These are phyloP conservation scores for Euplexia lucipara DNA, from an alignment of 2,888 invertebrate species.

Conservation along the genomic window DNA sequence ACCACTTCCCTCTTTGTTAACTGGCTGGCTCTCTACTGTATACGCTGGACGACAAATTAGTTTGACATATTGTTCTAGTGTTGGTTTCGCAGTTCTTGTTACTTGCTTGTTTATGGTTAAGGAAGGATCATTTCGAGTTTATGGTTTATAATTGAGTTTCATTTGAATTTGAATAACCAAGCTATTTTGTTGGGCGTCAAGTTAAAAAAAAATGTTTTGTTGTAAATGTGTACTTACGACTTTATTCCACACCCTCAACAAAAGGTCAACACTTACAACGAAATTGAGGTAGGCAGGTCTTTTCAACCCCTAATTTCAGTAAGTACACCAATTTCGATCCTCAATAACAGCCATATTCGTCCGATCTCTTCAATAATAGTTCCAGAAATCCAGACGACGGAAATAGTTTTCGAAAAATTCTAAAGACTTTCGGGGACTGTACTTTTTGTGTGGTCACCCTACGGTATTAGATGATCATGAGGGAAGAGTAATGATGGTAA, in stretches of 20 bases:
- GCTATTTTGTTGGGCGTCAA: neutral
- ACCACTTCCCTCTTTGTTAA: constrained; percentile 77
- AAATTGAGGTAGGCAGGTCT: constrained; percentile 47
- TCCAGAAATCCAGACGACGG: constrained; percentile 34
- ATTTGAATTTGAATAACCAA: neutral
- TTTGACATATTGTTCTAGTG: constrained; percentile 64
- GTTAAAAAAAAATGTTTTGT: too few species aligned
- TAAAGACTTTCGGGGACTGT: constrained; percentile 45
- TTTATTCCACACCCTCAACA: constrained; percentile 12
- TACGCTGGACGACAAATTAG: constrained; percentile 54
- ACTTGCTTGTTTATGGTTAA: constrained; percentile 32
- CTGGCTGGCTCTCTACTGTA: constrained; percentile 61
- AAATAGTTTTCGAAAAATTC: constrained; percentile 64
- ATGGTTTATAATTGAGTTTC: constrained; percentile 30
- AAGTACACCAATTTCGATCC: constrained; percentile 65
- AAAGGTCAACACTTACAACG: constrained; percentile 45
- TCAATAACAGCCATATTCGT: constrained; percentile 59
- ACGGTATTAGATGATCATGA: constrained; percentile 75
- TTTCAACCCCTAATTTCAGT: constrained; percentile 60
- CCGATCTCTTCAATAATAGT: constrained; percentile 52
- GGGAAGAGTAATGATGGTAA: constrained; percentile 87
- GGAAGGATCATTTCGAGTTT: constrained; percentile 19
- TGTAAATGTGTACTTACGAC: neutral
- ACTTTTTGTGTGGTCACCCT: constrained; percentile 64
- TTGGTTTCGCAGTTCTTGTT: constrained; percentile 52